Evolutionary conservation across 2,113 vertebrate genomes (phyloP), one percentile per base, ranked within the genome.

Genomic region (Rhineura floridana): DNA sequence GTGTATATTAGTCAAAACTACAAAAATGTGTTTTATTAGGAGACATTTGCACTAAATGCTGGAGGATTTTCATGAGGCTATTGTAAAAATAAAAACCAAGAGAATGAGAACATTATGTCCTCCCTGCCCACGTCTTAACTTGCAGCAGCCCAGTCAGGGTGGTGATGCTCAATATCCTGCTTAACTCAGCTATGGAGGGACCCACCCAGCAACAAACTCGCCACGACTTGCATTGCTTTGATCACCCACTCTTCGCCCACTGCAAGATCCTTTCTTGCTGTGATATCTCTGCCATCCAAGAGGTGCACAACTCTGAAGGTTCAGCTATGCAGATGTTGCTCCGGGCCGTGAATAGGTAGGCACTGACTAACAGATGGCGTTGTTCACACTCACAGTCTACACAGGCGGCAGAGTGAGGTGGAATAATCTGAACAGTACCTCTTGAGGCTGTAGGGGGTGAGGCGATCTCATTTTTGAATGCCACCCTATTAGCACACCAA

Each of bases 231-330:
- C 4, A 59, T 59, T 59, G 55, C 55, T 46, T 23, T 50, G 28
- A 83, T 65, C 42, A 19, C 7, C 65, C 9, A 50, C 63, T 50
- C 44, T 55, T 65, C 67, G 76, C 44, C 75, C 15, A 6, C 36
- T 55, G 9, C 73, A 88, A 98, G 98, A 97, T 98, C 63, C 92
- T 98, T 17, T 95, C 97, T 90, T 96, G 98, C 39, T 98, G 96
- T 89, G 98, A 98, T 90, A 90, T 97, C 86, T 96, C 95, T 91
- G 96, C 97, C 1, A 93, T 98, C 89, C 97, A 98, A 87, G 98
- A 98, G 87, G 97, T 98, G 19, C 89, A 97, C 85, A 97, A 98
- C 92, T 94, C 95, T 17, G 97, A 95, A 93, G 97, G 97, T 55
- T 83, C 93, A 94, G 97, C 95, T 11, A 87, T 98, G 11, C 91